Evolutionary conservation across 2,113 vertebrate genomes (phyloP).

Genomic region (Macaca mulatta): DNA sequence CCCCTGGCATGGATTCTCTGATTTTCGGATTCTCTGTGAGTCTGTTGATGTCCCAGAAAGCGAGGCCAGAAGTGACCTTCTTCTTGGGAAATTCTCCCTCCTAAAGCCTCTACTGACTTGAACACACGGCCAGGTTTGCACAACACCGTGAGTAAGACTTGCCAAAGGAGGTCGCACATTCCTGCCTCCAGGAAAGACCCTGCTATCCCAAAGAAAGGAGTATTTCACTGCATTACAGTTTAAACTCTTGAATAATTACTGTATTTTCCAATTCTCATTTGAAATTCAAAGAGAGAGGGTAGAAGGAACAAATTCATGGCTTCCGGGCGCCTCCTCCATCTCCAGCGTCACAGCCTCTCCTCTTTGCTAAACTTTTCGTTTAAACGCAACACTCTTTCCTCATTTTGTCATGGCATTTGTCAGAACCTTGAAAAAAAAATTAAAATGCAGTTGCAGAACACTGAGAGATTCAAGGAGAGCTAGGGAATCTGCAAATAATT

Average conservation of each 20-base stretch:
- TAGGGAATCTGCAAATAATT: conserved; percentile 63
- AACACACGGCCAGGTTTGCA: fast-evolving
- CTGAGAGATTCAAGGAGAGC: conserved; percentile 15
- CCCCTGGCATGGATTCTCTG: background rate
- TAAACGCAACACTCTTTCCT: background rate
- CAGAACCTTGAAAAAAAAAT: conserved; percentile 28
- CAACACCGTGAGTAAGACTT: fast-evolving
- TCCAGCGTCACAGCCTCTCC: background rate
- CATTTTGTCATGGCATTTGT: background rate
- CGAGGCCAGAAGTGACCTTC: background rate
- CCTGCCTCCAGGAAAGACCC: background rate
- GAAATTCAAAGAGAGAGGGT: background rate
- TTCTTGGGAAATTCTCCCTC: background rate
- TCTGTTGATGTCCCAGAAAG: background rate
- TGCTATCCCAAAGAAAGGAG: background rate
- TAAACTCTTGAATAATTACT: background rate
- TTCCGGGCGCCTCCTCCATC: fast-evolving
- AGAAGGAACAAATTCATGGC: background rate
- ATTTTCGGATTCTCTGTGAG: background rate
- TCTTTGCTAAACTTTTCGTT: background rate
- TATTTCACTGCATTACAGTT: fast-evolving
- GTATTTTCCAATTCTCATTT: background rate
- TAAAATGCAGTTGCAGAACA: background rate
- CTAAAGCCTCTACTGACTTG: fast-evolving
- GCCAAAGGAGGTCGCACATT: fast-evolving